Percentiles rank a stretch among this genome's conserved stretches.
phyloP scores from a whole-genome alignment of 2,797 vertebrate genomes.

The Sebastes vulpes region DNA sequence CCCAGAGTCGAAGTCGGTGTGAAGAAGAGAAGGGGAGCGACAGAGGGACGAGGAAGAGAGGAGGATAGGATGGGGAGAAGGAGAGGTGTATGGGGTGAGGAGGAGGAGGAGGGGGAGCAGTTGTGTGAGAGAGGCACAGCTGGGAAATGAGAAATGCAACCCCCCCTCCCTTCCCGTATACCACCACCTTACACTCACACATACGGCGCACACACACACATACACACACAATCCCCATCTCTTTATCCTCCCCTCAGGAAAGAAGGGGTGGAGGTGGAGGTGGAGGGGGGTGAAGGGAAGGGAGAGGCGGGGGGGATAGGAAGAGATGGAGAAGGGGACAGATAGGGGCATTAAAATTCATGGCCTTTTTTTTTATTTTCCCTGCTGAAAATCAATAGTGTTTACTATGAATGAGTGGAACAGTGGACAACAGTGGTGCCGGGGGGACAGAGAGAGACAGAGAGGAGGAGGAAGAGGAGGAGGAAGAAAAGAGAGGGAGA shows the following conservation, averaged over 20 bases:
- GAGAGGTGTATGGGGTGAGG: constrained; percentile 26
- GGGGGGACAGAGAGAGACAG: constrained; percentile 71
- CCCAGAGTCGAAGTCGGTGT: constrained; percentile 57
- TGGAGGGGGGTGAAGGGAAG: constrained; percentile 54
- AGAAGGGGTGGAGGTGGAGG: constrained; percentile 69
- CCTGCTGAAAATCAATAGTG: constrained; percentile 90
- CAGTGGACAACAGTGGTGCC: constrained; percentile 86
- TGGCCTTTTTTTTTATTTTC: constrained; percentile 86
- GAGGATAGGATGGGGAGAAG: constrained; percentile 42
- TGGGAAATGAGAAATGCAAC: constrained; percentile 86
- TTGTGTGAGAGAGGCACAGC: constrained; percentile 84
- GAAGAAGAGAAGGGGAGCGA: constrained; percentile 50
- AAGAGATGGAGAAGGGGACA: constrained; percentile 87
- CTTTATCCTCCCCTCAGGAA: constrained; percentile 88
- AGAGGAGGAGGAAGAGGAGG: constrained; percentile 47
- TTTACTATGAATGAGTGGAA: constrained; percentile 91
- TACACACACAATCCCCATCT: constrained; percentile 73
- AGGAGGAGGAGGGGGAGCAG: constrained; percentile 25
- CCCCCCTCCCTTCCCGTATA: constrained; percentile 60
- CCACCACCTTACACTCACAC: constrained; percentile 76
- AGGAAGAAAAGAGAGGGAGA: neutral
- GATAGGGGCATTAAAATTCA: constrained; percentile 90
- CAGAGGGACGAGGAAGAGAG: constrained; percentile 43
- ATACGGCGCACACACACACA: constrained; percentile 30
- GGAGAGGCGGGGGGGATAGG: constrained; percentile 71